Evolutionary conservation across 1,140 invertebrate species (phyloP).

Genomic region (Teleogryllus occipitalis): DNA sequence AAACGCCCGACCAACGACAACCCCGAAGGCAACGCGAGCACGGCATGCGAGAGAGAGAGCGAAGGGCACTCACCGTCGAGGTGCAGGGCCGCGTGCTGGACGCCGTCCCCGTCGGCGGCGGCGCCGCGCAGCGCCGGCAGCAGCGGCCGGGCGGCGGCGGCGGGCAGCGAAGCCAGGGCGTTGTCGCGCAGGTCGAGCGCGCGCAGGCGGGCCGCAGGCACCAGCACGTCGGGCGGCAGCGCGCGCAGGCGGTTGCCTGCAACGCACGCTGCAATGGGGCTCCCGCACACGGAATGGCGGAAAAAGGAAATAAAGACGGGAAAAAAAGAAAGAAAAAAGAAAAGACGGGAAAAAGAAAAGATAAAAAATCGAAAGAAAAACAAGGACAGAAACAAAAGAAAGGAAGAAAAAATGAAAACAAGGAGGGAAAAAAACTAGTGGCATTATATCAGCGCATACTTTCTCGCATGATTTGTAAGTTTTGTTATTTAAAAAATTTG

Average conservation of each 20-base stretch:
- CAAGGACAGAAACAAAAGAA: no score
- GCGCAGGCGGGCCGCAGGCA: slow-evolving; percentile 50
- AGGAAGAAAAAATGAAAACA: no score
- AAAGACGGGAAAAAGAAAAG: no score
- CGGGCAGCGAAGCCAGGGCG: slow-evolving; percentile 59
- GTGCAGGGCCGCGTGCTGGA: background rate
- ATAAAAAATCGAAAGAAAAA: no score
- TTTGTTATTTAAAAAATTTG: no score
- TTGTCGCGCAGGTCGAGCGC: slow-evolving; percentile 66
- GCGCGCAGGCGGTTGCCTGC: slow-evolving; percentile 57
- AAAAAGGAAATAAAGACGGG: background rate
- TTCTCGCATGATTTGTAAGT: no score
- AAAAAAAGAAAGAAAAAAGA: no score
- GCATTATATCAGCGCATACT: no score
- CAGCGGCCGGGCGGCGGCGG: slow-evolving; percentile 61
- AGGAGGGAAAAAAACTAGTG: no score
- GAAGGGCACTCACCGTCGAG: background rate
- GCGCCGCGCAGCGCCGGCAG: slow-evolving; percentile 61
- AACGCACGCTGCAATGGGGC: slow-evolving; percentile 23
- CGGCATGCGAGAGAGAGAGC: no score
- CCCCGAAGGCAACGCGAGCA: no score
- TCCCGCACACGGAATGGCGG: slow-evolving; percentile 22
- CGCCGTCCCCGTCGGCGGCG: slow-evolving; percentile 36
- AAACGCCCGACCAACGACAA: no score
- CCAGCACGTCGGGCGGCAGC: slow-evolving; percentile 54